These are phyloP conservation scores for Fulica atra DNA, from an alignment of 2,113 vertebrate species.

Conservation along the genomic window DNA sequence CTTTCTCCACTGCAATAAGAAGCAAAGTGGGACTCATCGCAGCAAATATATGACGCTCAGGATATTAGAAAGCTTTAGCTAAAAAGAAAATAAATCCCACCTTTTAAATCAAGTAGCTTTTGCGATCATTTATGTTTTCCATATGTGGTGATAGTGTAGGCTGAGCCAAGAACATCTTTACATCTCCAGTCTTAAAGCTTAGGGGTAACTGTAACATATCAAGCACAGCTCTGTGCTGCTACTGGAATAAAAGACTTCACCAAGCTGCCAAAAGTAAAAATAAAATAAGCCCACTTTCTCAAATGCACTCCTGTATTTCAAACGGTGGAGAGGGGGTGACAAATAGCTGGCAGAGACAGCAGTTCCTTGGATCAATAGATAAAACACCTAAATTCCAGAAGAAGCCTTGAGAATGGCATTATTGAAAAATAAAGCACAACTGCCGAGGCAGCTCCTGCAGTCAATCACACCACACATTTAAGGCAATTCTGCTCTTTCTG, in stretches of 20 bases:
- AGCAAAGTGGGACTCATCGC: neutral
- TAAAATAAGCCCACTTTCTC: neutral
- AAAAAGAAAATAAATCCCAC: constrained; percentile 34
- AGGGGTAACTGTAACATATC: constrained; percentile 30
- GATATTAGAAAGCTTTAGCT: constrained; percentile 13
- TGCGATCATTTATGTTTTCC: constrained; percentile 3
- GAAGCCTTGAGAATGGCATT: neutral
- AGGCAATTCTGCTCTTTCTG: neutral
- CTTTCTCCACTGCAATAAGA: neutral
- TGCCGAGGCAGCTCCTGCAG: neutral
- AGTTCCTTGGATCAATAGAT: neutral
- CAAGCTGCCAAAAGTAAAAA: constrained; percentile 16
- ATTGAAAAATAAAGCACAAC: neutral
- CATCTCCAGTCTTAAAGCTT: neutral
- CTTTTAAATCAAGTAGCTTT: constrained; percentile 37
- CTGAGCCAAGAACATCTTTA: constrained; percentile 18
- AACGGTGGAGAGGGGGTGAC: neutral
- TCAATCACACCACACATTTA: neutral
- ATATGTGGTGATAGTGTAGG: neutral
- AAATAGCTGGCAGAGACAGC: neutral
- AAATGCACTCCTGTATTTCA: neutral
- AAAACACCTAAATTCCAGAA: neutral
- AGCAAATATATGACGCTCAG: neutral
- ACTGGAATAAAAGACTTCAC: constrained; percentile 26
- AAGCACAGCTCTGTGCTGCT: neutral